These are phyloP conservation scores for Phyllostomus discolor DNA, from an alignment of 2,113 vertebrate genomes.

Conservation along the genomic window DNA sequence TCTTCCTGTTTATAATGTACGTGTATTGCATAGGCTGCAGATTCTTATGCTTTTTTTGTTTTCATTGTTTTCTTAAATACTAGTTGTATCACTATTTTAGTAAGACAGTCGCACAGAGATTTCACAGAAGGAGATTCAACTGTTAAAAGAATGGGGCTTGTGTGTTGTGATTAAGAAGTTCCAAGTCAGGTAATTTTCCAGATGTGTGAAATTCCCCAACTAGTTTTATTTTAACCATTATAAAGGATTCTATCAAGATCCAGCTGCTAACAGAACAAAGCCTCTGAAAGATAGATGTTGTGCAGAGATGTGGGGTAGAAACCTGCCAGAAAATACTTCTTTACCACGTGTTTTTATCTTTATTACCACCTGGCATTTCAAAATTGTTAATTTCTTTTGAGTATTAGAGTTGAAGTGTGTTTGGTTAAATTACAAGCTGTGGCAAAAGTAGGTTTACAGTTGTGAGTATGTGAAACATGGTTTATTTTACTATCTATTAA, in stretches of 20 bases:
- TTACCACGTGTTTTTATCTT: neutral
- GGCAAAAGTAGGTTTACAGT: neutral
- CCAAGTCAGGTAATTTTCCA: neutral
- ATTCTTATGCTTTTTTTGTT: neutral
- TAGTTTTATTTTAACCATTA: neutral
- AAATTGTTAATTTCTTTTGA: neutral
- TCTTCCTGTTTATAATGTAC: neutral
- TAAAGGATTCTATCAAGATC: neutral
- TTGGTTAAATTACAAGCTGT: neutral
- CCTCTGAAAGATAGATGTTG: neutral
- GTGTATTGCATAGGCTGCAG: neutral
- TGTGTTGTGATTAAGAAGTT: neutral
- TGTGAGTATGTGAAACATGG: neutral
- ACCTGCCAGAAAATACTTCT: neutral
- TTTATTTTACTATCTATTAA: neutral
- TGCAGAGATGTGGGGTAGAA: neutral
- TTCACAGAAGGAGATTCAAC: neutral
- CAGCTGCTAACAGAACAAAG: neutral
- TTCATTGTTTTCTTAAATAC: constrained; percentile 12
- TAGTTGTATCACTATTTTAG: neutral
- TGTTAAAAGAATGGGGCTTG: neutral
- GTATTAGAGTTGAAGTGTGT: neutral
- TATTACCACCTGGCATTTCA: neutral
- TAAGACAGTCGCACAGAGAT: neutral
- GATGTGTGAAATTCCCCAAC: neutral